Percentiles rank a stretch among this genome's conserved stretches.
Evolutionary conservation across 2,888 invertebrate species (phyloP).

Genomic region (Phalera bucephala): DNA sequence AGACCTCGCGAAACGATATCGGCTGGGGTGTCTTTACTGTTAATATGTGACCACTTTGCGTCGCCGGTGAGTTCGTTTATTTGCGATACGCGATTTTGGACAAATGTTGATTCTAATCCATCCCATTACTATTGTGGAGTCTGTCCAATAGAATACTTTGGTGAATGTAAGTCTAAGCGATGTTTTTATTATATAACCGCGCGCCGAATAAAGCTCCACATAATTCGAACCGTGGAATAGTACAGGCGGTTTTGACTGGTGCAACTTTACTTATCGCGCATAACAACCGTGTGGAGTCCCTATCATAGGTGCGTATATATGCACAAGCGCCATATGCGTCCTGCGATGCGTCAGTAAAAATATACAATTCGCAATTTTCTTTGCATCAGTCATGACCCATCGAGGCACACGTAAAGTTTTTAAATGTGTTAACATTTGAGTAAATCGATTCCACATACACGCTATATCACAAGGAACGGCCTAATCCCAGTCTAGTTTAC

Average conservation of each 20-base stretch:
- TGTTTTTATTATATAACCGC: neutral
- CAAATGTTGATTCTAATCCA: neutral
- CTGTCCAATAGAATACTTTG: neutral
- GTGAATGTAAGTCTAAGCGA: neutral
- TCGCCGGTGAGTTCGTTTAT: too few relatives aligned
- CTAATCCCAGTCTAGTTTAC: slow-evolving; percentile 13
- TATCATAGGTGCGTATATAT: slow-evolving; percentile 16
- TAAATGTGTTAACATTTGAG: neutral
- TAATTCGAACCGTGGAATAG: neutral
- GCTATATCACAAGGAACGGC: slow-evolving; percentile 1
- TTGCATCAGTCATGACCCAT: neutral
- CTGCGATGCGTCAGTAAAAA: slow-evolving; percentile 26
- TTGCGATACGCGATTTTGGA: neutral
- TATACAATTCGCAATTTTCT: slow-evolving; percentile 18
- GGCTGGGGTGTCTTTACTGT: too few relatives aligned
- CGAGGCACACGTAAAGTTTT: slow-evolving; percentile 4
- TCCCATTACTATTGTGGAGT: neutral
- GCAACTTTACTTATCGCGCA: slow-evolving; percentile 21
- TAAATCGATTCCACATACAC: slow-evolving; percentile 5
- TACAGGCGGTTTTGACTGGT: neutral
- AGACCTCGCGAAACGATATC: too few relatives aligned
- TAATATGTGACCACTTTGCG: too few relatives aligned
- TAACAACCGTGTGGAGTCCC: slow-evolving; percentile 11
- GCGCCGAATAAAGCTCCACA: neutral
- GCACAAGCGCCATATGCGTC: slow-evolving; percentile 26